Evolutionary conservation across 2,888 invertebrate genomes (phyloP), one percentile per base, ranked within the genome.

Genomic region (Eilema depressum): DNA sequence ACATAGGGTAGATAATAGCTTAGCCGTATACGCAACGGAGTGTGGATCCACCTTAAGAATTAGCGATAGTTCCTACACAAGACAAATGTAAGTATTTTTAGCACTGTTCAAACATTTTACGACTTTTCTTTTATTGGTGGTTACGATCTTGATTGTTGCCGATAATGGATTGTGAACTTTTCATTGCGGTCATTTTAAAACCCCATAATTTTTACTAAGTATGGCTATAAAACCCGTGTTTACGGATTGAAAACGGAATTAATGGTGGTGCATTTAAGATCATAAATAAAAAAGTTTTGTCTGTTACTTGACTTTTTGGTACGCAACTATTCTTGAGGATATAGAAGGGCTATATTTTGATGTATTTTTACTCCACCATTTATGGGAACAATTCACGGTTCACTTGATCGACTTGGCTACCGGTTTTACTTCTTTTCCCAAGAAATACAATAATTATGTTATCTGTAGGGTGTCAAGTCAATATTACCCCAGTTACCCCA

Each of bases 151-250:
- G 28, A 30, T 61, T 28, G 30, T n/a, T 30, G 20, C 1, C 7
- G 41, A 5, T 28, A 28, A 64, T 64, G n/a, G 53, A 41, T 28
- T 47, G 20, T 47, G 20, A 64, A n/a, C 3, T 53, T 28, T 26
- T 30, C 28, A 47, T 53, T 53, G 53, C 53, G 64, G 53, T 20
- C 28, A 63, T 53, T n/a, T 28, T 26, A 12, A 47, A 47, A 47
- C 47, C 47, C 26, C 26, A 53, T 26, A 64, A 30, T 64, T 53
- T 60, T 47, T 28, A 41, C n/a, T 64, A 59, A 64, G 59, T 60
- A 30, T 41, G 59, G 66, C 63, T 66, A 63, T 37, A 57, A 70
- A 66, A 33, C 66, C 25, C 61, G 53, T 37, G 60, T 61, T 61
- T 61, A 30, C 20, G 30, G 61, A 56, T 56, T 56, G 47, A 64